Evolutionary conservation across 2,888 invertebrate species (phyloP), one percentile per base, ranked within the genome.

Genomic region (Isoperla grammatica): DNA sequence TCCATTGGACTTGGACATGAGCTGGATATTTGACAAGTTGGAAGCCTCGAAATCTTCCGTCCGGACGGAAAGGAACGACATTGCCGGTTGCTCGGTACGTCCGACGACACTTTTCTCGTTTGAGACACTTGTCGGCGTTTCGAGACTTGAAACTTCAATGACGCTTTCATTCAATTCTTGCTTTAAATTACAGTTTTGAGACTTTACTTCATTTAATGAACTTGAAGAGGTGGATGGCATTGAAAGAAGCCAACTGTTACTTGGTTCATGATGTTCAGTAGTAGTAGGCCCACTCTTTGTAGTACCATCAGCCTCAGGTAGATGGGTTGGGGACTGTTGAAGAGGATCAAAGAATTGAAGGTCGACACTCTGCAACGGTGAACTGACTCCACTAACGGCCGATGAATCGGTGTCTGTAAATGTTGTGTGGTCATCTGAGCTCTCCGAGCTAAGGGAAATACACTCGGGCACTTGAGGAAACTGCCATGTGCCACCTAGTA

Each of bases 401-500:
- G 76, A 53, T 9, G 53, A 75, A 68, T 76, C 76, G n/a, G 75
- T 73, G 62, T 76, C 76, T 59, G 75, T 75, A 55, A 72, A 67
- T 3, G 72, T 72, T 17, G 67, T 70, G 17, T 73, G 73, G 48
- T 75, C 75, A 60, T 76, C 75, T 20, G 74, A 74, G 66, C 72
- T 72, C 20, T 66, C 68, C 17, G 69, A 68, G 61, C 69, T 68
- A 55, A 69, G 61, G 50, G 70, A 68, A 49, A 69, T 65, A 58
- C 70, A 71, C 65, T 74, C 74, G 1, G 72, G 69, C 39, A 74
- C 72, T 63, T 71, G 70, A 42, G 75, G 75, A 66, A 75, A 69
- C 66, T 74, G 70, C 66, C 66, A 66, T 6, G 65, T 66, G 1
- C 64, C 66, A 9, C 66, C 66, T 2, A 66, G 45, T 40, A 54